These are phyloP conservation scores for Pogonomyrmex barbatus DNA, from an alignment of 1,140 invertebrate species.

Conservation along the genomic window DNA sequence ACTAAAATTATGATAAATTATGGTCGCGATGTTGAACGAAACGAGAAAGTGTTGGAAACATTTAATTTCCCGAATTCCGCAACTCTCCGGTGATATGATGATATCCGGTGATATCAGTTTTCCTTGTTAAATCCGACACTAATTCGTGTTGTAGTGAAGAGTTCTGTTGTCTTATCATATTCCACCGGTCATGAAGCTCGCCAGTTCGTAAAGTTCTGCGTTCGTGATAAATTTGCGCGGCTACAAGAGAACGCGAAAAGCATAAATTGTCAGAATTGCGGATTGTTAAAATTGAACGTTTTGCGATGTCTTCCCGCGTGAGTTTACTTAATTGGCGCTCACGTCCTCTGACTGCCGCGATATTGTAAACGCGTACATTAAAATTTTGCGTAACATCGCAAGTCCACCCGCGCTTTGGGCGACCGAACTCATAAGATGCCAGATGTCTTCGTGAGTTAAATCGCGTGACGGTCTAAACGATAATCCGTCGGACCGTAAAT, in stretches of 20 bases:
- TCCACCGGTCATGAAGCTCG: no score
- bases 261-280: slow-evolving; percentile 56
- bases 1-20: background rate
- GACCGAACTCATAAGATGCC: background rate
- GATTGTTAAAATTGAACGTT: slow-evolving; percentile 56
- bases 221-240: background rate
- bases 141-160: background rate
- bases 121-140: background rate
- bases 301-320: slow-evolving; percentile 48
- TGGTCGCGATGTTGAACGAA: background rate
- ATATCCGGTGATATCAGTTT: background rate
- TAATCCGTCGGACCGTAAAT: background rate
- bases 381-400: background rate
- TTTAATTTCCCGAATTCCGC: background rate
- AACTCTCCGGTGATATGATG: background rate
- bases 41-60: background rate
- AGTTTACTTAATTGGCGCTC: slow-evolving; percentile 42
- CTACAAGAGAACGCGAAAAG: background rate
- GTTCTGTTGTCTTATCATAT: background rate
- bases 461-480: background rate
- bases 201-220: background rate
- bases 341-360: background rate
- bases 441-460: background rate
- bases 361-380: background rate
- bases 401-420: background rate